A percentile compares a stretch with the other conserved stretches of the same genome.
Conservation (phyloP, 2,113 vertebrate species). For the Onychostoma macrolepis region DNA sequence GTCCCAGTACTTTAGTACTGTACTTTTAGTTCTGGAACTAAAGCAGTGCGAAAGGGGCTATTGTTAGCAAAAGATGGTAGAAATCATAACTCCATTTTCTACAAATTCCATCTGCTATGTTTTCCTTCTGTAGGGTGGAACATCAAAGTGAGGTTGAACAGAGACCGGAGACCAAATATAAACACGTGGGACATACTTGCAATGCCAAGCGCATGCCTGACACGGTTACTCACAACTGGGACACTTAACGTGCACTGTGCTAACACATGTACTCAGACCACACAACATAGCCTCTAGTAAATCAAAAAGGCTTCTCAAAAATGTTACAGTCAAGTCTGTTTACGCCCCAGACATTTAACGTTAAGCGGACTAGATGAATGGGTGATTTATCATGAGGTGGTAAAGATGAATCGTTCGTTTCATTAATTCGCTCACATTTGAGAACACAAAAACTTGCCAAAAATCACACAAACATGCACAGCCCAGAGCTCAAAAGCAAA, state of each 20-base stretch:
- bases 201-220: conserved; percentile 39
- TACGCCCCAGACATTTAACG: neutral
- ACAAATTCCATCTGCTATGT: neutral
- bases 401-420: neutral
- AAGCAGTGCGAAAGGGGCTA: too few relatives aligned
- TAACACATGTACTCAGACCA: conserved; percentile 23
- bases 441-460: conserved; percentile 32
- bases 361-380: neutral
- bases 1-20: too few relatives aligned
- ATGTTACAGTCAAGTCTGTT: neutral
- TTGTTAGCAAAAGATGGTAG: neutral
- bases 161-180: conserved; percentile 47
- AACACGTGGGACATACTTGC: conserved; percentile 40
- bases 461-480: conserved; percentile 15
- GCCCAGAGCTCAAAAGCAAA: neutral
- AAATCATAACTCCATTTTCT: neutral
- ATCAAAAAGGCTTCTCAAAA: neutral
- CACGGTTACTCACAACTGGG: conserved; percentile 31
- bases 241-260: conserved; percentile 3
- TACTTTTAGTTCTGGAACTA: too few relatives aligned
- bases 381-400: conserved; percentile 9
- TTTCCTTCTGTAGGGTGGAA: conserved; percentile 10
- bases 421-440: neutral
- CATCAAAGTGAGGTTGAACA: conserved; percentile 5
- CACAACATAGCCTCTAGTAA: conserved; percentile 11